Base-by-base conservation (phyloP, 1,140 invertebrate species). In the Drosophila nigrodunni region DNA sequence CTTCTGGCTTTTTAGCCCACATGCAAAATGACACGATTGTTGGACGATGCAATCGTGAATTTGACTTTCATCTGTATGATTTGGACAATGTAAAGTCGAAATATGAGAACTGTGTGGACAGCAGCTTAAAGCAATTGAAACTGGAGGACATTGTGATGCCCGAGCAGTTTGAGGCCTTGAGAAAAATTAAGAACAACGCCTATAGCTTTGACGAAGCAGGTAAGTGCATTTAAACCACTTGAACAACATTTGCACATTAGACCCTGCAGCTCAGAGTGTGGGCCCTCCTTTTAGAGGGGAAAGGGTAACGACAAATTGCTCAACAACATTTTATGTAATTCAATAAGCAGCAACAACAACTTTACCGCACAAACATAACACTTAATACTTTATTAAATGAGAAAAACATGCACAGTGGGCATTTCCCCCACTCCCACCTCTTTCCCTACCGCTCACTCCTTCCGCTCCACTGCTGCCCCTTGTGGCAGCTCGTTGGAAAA, bases 381-480 rank as follows among this genome's bases (percentile, higher is more conserved):
- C 86, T 86, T 90, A 89, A 90, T 89, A 89, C 85, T 89, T 81
- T 89, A 89, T 89, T 89, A 89, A 89, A 89, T 90, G 85, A 64
- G 70, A 76, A 85, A 79, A 89, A 89, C 85, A 89, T 89, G 85
- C 85, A 73, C 50, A 58, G 10, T 13, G n/a, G 49, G 15, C 46
- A 13, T n/a, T 44, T 11, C 9, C 44, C 11, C 44, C n/a, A 10
- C 39, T 52, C 11, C 35, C 3, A 37, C 5, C 47, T 2, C 15
- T 41, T 55, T 35, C 25, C 34, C 34, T 1, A 21, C 18, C 18
- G 1, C 18, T 21, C 18, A 2, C 18, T 7, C 7, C 15, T 18
- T 30, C 18, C 7, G 9, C 15, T 18, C 25, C 25, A n/a, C 21
- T 65, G 35, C 44, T 18, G 39, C 50, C 43, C 52, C 30, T 43